Conservation (phyloP, 2,797 vertebrate species). For the Rhodeus uyekii region DNA sequence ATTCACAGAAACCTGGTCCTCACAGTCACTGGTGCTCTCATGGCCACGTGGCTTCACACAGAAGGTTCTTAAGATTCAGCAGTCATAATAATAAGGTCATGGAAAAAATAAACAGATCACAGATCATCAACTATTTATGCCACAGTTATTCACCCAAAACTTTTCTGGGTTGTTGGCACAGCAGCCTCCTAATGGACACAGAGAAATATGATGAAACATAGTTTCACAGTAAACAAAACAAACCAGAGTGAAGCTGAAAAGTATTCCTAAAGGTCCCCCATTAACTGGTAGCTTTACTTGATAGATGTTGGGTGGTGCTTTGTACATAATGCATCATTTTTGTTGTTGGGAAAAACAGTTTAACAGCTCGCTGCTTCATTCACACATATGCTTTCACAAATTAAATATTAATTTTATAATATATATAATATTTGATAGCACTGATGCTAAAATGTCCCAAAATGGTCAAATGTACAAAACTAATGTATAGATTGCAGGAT, state of each 20-base stretch:
- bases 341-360: background rate
- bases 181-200: constrained; percentile 30
- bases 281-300: constrained; percentile 31
- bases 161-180: constrained; percentile 44
- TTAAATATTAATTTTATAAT: background rate
- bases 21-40: background rate
- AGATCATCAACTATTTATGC: constrained; percentile 44
- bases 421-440: background rate
- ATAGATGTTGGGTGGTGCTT: constrained; percentile 28
- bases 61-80: constrained; percentile 19
- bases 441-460: background rate
- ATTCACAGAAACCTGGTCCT: constrained; percentile 1
- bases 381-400: background rate
- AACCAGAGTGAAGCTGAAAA: constrained; percentile 18
- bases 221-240: constrained; percentile 47
- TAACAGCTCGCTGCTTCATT: background rate
- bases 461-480: background rate
- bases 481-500: background rate
- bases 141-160: constrained; percentile 15
- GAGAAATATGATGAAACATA: constrained; percentile 45
- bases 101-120: constrained; percentile 34
- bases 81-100: constrained; percentile 44
- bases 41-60: background rate
- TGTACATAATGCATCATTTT: background rate
- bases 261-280: constrained; percentile 33